These are phyloP conservation scores for Balaeniceps rex DNA, from an alignment of 2,113 vertebrate species.

Conservation along the genomic window DNA sequence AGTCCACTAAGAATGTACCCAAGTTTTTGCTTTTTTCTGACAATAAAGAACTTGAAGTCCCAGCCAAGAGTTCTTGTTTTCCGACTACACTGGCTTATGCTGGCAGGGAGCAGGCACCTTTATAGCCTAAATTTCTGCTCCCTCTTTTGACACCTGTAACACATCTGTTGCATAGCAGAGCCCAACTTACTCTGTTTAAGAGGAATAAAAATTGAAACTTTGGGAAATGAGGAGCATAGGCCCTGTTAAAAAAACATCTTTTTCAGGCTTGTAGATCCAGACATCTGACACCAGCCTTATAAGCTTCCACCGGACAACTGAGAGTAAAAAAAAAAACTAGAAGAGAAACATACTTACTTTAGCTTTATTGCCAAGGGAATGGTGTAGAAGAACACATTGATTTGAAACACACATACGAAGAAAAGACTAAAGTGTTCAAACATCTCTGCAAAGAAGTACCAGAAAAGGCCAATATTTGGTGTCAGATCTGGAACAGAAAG, in stretches of 20 bases:
- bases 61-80: neutral
- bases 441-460: slow-evolving; percentile 99
- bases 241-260: neutral
- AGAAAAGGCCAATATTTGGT: slow-evolving; percentile 97
- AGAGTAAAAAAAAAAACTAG: neutral
- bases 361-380: slow-evolving; percentile 94
- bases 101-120: neutral
- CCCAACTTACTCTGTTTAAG: neutral
- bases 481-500: slow-evolving; percentile 96
- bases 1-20: neutral
- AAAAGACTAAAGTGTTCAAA: slow-evolving; percentile 98
- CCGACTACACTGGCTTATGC: neutral
- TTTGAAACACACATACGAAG: slow-evolving; percentile 98
- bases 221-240: neutral
- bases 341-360: slow-evolving; percentile 79
- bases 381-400: slow-evolving; percentile 98
- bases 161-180: neutral
- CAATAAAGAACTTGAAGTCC: neutral
- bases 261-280: neutral
- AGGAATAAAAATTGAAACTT: neutral
- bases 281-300: neutral
- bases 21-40: neutral
- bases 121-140: neutral
- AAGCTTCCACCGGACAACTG: neutral
- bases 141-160: neutral